phyloP scores from a whole-genome alignment of 2,113 vertebrate genomes.

The Oncorhynchus masou region DNA sequence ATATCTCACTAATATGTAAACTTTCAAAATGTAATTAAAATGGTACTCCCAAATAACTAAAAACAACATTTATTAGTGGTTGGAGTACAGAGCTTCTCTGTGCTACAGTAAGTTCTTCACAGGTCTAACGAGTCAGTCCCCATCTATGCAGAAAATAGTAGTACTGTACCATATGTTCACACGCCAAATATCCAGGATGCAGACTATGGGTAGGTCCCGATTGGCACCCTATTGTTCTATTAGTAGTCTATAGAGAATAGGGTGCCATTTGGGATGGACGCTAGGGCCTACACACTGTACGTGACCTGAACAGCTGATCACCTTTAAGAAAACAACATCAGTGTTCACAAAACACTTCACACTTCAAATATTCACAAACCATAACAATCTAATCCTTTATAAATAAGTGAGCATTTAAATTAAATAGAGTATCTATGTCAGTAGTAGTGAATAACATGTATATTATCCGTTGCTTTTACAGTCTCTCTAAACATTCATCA shows the following conservation, averaged over 20 bases:
- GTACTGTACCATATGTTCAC: conserved; percentile 13
- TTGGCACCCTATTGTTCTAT: background rate
- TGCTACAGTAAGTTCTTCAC: conserved; percentile 49
- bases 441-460: too few relatives aligned
- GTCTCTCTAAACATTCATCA: background rate
- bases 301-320: too few relatives aligned
- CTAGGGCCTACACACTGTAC: too few relatives aligned
- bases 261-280: too few relatives aligned
- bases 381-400: conserved; percentile 3
- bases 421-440: background rate
- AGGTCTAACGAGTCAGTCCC: background rate
- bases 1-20: background rate
- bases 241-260: too few relatives aligned
- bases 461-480: too few relatives aligned
- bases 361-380: conserved; percentile 16
- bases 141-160: too few relatives aligned
- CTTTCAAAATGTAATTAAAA: background rate
- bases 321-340: too few relatives aligned
- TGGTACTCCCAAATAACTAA: background rate
- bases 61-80: background rate
- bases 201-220: background rate
- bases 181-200: conserved; percentile 41
- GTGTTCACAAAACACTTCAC: background rate
- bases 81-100: background rate
- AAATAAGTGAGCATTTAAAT: conserved; percentile 1